Base-by-base conservation (phyloP, 2,888 invertebrate genomes). In the Cremastobaeus sp. region DNA sequence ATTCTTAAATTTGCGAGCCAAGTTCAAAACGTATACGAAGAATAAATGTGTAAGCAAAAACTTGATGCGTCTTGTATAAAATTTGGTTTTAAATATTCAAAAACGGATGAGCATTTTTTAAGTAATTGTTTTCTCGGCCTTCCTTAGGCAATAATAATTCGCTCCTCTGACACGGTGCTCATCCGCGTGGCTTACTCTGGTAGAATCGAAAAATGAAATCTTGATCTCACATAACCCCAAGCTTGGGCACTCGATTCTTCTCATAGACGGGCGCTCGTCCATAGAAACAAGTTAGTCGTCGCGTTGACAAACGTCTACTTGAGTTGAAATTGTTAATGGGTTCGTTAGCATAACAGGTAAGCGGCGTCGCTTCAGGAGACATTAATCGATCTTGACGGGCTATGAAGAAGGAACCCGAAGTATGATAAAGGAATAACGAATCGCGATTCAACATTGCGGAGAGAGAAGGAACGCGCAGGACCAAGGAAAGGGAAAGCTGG, bases 261-360 rank as follows among this genome's bases (percentile, higher is more conserved):
- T 35, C 35, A 48, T 17, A 52, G 54, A 64, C 30, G 48, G 54
- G 11, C 60, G 1, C 20, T 25, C 45, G 34, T 48, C 74, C 55
- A 28, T 55, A 54, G 66, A 70, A 74, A 70, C 74, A 55, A 70
- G 74, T 60, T 62, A 52, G 71, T 71, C 57, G 74, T 74, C 75
- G 75, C 70, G 71, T 75, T 75, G 75, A 75, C 75, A 75, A 75
- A 75, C 75, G 66, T 62, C 75, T 68, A 68, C 62, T 62, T 71
- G 71, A 68, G 62, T 71, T 57, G 75, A 75, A 68, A 71, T 75
- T 66, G 75, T 75, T 75, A 75, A 75, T 75, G 75, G 75, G 71
- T 74, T 74, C 75, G 75, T 75, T 71, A 75, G 75, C 75, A 75
- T 75, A 75, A 75, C 75, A 75, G 75, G 75, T 71, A 75, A 71